A percentile compares a stretch with the other conserved stretches of the same genome.
These are phyloP conservation scores for Troides aeacus DNA, from an alignment of 2,888 invertebrate genomes.

Conservation along the genomic window DNA sequence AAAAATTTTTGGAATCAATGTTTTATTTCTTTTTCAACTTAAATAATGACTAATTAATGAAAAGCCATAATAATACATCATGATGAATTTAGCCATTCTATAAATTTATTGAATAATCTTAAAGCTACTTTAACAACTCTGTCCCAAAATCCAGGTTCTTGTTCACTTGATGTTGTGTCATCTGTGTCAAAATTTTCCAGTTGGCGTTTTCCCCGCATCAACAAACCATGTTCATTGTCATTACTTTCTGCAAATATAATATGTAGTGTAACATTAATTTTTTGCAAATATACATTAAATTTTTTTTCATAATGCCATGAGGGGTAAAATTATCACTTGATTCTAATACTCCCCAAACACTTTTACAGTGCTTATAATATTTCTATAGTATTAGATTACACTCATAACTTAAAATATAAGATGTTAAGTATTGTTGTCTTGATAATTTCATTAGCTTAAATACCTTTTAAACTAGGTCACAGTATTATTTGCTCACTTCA, in stretches of 20 bases:
- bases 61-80: neutral
- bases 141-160: conserved; percentile 71
- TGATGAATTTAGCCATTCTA: conserved; percentile 71
- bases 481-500: too few relatives aligned
- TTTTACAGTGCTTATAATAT: too few relatives aligned
- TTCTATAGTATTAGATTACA: too few relatives aligned
- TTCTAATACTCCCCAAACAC: too few relatives aligned
- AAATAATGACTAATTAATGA: neutral
- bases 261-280: too few relatives aligned
- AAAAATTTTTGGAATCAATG: neutral
- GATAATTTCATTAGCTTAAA: too few relatives aligned
- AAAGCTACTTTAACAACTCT: conserved; percentile 68
- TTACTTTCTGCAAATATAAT: conserved; percentile 10
- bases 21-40: conserved; percentile 12
- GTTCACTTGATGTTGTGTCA: conserved; percentile 51
- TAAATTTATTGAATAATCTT: conserved; percentile 65
- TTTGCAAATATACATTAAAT: too few relatives aligned
- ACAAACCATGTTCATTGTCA: conserved; percentile 20
- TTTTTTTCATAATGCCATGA: too few relatives aligned
- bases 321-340: too few relatives aligned
- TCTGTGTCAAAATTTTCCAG: conserved; percentile 63
- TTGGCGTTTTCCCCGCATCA: conserved; percentile 53
- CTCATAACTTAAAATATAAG: too few relatives aligned
- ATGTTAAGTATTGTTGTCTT: too few relatives aligned
- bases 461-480: too few relatives aligned